Conservation (phyloP, 2,797 vertebrate species). For the Pseudochromis fuscus region DNA sequence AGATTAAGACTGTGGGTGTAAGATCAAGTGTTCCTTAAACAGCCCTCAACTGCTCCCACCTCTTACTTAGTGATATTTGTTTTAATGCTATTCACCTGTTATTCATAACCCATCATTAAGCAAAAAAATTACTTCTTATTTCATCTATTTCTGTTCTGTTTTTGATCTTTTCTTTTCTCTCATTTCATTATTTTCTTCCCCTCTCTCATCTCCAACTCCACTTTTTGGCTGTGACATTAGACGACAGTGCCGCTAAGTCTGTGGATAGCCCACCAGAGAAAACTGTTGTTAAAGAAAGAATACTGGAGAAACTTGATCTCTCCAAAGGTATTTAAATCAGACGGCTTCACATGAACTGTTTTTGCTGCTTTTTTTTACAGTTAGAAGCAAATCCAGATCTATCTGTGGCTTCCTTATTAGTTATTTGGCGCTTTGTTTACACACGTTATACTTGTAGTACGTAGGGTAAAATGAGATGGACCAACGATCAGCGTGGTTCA, state of each 20-base stretch:
- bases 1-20: conserved; percentile 72
- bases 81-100: conserved; percentile 25
- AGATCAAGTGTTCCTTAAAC: conserved; percentile 79
- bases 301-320: conserved; percentile 78
- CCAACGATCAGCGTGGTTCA: conserved; percentile 52
- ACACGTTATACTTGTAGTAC: conserved; percentile 19
- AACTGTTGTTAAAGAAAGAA: conserved; percentile 82
- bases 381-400: not conserved
- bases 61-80: conserved; percentile 37
- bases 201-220: conserved; percentile 54
- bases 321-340: conserved; percentile 72
- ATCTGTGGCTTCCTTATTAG: not conserved
- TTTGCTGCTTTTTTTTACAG: conserved; percentile 8
- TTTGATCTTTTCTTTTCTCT: conserved; percentile 5
- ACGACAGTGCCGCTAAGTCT: conserved; percentile 87
- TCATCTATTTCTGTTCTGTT: not conserved
- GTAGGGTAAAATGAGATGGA: conserved; percentile 39
- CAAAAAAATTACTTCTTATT: not conserved
- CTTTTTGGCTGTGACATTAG: conserved; percentile 73
- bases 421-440: conserved; percentile 17
- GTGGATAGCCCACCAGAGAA: conserved; percentile 87
- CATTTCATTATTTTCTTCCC: conserved; percentile 17
- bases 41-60: conserved; percentile 26
- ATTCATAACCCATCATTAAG: not conserved
- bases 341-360: not conserved